These are phyloP conservation scores for Perca flavescens DNA, from an alignment of 2,113 vertebrate species.

Conservation along the genomic window DNA sequence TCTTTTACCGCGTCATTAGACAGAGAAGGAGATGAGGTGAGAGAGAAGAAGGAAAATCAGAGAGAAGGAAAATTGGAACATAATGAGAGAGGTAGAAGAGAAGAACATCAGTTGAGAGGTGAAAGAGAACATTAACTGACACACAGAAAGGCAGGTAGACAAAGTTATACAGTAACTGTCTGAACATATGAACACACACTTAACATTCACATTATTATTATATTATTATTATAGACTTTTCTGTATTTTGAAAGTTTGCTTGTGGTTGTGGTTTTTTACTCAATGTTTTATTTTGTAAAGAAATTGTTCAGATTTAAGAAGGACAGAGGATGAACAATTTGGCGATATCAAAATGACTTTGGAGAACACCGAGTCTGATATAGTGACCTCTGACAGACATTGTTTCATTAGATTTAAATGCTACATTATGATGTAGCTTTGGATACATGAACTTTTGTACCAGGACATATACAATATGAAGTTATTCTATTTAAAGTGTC, in stretches of 20 bases:
- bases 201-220: constrained; percentile 1
- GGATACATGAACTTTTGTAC: background rate
- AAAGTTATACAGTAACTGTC: background rate
- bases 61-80: constrained; percentile 7
- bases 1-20: constrained; percentile 50
- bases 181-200: background rate
- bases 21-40: constrained; percentile 36
- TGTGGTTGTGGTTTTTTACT: background rate
- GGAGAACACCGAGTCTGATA: background rate
- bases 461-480: background rate
- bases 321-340: background rate
- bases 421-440: background rate
- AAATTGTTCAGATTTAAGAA: background rate
- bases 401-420: too few species aligned
- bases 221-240: background rate
- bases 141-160: background rate
- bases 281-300: background rate
- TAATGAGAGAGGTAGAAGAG: constrained; percentile 30
- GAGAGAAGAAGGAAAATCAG: constrained; percentile 19
- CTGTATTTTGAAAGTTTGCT: background rate
- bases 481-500: background rate
- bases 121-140: constrained; percentile 26
- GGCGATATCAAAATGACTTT: background rate
- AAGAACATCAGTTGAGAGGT: background rate
- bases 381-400: background rate